Evolutionary conservation across 2,888 invertebrate species (phyloP), one percentile per base, ranked within the genome.

Genomic region (Rotaria magnacalcarata): DNA sequence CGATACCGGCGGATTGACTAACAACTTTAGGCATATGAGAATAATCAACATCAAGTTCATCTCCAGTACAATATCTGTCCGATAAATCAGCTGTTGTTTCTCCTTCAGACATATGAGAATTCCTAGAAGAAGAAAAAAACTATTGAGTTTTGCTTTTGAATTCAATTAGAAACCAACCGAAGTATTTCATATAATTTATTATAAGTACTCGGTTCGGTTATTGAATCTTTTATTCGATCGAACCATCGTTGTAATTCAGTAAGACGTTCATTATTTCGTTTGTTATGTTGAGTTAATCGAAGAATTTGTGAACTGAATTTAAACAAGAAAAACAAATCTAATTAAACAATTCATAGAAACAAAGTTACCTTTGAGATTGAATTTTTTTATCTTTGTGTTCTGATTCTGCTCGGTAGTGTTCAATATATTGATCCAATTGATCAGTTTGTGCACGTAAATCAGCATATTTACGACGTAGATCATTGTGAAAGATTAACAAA

Each of bases 251-350:
- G 80, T 14, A 80, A n/a, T 80, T 80, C 19, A 47, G 0, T 10
- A 10, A 80, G 24, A 47, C 80, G 80, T 47, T 43, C 80, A 47
- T 47, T 80, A 11, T 6, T 47, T 47, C 24, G 43, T 80, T 80
- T 80, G n/a, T 80, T 80, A 80, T 80, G 80, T n/a, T 80, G 80
- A 80, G 24, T 80, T 47, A 80, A 43, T 21, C 80, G 80, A n/a
- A 80, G n/a, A 80, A 80, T 80, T 21, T 80, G 80, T 43, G 47
- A 43, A 80, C 80, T 80, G 21, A 80, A 80, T 6, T 47, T 3
- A 43, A 80, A n/a, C 34, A 34, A 34, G 34, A 34, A 34, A 34
- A 34, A 34, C 4, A 47, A 80, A 47, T 3, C 0, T 27, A 27
- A 67, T 27, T 41, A 0, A 19, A 16, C 11, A 67, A 24, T 34